These are phyloP conservation scores for Pygoscelis adeliae DNA, from an alignment of 2,113 vertebrate genomes.

Conservation along the genomic window DNA sequence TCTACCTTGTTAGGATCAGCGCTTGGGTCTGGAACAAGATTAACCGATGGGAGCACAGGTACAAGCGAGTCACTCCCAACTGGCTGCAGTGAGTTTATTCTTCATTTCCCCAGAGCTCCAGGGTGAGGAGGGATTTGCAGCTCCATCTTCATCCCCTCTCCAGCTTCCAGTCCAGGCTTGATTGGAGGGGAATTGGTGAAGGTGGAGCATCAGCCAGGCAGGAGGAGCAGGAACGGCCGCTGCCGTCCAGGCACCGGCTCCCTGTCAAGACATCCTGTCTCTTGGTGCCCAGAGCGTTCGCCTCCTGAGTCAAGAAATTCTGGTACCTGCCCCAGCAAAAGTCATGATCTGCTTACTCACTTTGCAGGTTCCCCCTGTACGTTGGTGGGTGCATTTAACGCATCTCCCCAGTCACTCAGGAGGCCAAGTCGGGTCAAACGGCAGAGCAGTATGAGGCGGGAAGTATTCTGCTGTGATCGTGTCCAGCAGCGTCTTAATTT, in stretches of 20 bases:
- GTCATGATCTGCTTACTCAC: neutral
- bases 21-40: neutral
- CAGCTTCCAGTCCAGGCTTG: neutral
- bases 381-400: rapidly evolving
- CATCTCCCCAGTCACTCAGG: neutral
- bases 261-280: neutral
- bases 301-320: neutral
- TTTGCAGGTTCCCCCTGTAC: neutral
- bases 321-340: neutral
- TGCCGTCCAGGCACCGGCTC: neutral
- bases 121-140: neutral
- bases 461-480: neutral
- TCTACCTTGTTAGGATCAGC: neutral
- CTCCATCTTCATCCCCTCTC: neutral
- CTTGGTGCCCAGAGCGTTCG: neutral
- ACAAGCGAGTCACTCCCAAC: neutral
- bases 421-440: neutral
- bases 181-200: neutral
- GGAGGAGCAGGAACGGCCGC: neutral
- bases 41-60: neutral
- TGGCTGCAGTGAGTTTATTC: neutral
- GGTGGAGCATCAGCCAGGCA: neutral
- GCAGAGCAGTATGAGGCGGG: neutral
- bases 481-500: neutral
- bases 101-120: neutral